Conservation (phyloP, 2,888 invertebrate species). For the Callyntrura sp. region DNA sequence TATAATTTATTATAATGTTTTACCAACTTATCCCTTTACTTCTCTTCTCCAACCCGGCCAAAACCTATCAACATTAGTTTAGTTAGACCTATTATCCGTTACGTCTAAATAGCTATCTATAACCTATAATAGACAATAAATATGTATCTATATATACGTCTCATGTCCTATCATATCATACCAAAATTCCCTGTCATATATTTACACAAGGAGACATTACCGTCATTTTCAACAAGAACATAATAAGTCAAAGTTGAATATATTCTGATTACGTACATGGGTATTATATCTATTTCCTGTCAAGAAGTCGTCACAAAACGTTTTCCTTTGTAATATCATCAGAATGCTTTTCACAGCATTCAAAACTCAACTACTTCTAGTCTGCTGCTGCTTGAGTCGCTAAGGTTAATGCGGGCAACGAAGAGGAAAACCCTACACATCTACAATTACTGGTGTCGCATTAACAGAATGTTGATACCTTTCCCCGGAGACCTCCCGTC, state of each 20-base stretch:
- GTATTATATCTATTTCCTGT: background rate
- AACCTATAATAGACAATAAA: too few species aligned
- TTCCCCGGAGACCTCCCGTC: too few species aligned
- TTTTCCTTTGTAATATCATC: slow-evolving; percentile 31
- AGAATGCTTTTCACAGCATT: background rate
- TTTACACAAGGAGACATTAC: slow-evolving; percentile 12
- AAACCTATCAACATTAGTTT: background rate
- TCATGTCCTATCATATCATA: background rate
- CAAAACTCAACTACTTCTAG: background rate
- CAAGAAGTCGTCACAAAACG: slow-evolving; percentile 14
- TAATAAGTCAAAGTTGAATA: background rate
- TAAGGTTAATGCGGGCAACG: too few species aligned
- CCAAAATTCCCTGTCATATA: background rate
- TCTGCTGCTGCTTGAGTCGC: too few species aligned
- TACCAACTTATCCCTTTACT: background rate
- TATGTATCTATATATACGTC: background rate
- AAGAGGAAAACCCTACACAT: too few species aligned
- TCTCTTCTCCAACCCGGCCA: background rate
- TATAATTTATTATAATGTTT: slow-evolving; percentile 16
- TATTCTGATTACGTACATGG: background rate
- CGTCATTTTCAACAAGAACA: slow-evolving; percentile 21
- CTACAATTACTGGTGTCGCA: too few species aligned
- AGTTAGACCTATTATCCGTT: background rate
- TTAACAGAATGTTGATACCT: too few species aligned
- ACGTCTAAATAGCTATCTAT: too few species aligned